Evolutionary conservation across 2,888 invertebrate genomes (phyloP).

Genomic region (Anagyrus pseudococci): DNA sequence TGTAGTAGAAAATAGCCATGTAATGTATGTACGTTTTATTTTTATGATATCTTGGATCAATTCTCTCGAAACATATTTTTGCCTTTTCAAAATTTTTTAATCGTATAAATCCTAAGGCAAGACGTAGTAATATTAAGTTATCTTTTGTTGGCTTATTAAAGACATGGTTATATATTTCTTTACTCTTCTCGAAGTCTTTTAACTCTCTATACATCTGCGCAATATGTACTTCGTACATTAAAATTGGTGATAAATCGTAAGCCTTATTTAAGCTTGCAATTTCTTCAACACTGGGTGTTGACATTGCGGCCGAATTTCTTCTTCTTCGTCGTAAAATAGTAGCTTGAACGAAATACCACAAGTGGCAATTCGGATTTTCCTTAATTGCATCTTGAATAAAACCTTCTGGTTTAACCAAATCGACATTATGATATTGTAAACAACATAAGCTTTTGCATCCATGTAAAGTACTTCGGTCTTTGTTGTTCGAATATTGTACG

Average conservation of each 20-base stretch:
- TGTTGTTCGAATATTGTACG: neutral
- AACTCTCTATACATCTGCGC: conserved; percentile 14
- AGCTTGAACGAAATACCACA: conserved; percentile 4
- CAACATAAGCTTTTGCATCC: conserved; percentile 1
- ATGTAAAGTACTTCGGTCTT: neutral
- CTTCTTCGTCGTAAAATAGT: neutral
- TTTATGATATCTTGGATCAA: neutral
- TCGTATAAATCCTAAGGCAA: neutral
- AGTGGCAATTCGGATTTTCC: neutral
- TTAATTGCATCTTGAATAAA: conserved; percentile 2
- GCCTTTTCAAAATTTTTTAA: neutral
- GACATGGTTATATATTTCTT: neutral
- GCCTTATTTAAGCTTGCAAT: neutral
- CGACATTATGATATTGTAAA: neutral
- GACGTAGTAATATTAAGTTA: neutral
- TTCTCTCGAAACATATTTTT: conserved; percentile 3
- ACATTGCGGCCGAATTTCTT: neutral
- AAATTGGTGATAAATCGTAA: neutral
- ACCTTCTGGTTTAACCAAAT: too few species aligned
- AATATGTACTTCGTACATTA: neutral
- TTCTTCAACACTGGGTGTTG: neutral
- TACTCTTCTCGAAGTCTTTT: neutral
- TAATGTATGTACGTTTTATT: conserved; percentile 1
- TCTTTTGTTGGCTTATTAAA: neutral
- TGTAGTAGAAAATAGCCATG: neutral